These are phyloP conservation scores for Ciconia maguari DNA, from an alignment of 2,113 vertebrate species.

Conservation along the genomic window DNA sequence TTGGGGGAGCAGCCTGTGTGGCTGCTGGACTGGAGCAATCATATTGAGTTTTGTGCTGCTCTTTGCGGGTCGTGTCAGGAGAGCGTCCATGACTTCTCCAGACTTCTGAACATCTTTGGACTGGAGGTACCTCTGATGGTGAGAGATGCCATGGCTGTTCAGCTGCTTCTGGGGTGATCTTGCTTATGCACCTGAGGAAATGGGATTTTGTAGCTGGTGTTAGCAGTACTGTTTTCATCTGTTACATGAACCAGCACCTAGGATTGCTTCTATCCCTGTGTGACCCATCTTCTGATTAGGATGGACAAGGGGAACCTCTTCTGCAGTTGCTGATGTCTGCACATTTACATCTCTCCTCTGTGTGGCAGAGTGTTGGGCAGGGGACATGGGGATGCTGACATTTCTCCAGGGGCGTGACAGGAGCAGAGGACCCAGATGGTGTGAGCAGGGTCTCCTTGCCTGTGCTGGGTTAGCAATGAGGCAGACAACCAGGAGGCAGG, in stretches of 20 bases:
- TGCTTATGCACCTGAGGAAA: neutral
- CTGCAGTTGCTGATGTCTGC: neutral
- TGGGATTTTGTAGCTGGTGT: neutral
- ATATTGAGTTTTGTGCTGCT: neutral
- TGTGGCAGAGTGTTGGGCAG: neutral
- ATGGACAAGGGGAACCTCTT: neutral
- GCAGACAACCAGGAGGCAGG: neutral
- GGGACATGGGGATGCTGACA: rapidly evolving
- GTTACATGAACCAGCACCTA: neutral
- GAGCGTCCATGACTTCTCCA: neutral
- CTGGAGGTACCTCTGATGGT: neutral
- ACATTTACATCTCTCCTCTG: neutral
- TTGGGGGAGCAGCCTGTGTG: neutral
- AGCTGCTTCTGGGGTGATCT: neutral
- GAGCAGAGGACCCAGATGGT: neutral
- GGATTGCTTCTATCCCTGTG: neutral
- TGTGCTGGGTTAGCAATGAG: neutral
- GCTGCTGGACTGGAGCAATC: neutral
- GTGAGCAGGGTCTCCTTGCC: neutral
- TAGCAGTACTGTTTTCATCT: neutral
- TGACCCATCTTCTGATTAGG: neutral
- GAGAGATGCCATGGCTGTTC: neutral
- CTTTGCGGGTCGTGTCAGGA: neutral
- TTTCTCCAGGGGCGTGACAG: neutral
- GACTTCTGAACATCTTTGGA: neutral